Base-by-base conservation (phyloP, 2,797 vertebrate species). In the Ibycter americanus region DNA sequence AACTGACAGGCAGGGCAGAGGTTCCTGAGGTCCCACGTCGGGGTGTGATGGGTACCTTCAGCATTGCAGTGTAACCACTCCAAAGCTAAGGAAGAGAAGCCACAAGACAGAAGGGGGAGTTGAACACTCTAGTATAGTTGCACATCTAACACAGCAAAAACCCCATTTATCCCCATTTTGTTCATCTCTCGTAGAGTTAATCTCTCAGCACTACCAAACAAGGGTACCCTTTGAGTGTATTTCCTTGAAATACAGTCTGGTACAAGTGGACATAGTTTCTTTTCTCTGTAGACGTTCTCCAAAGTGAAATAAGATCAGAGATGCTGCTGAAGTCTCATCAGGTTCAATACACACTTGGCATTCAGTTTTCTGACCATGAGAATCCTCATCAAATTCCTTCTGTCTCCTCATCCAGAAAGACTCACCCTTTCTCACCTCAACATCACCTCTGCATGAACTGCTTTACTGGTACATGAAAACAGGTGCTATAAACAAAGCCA, bases 61-160 rank as follows among this genome's bases (percentile, higher is more conserved):
- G 31, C 27, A 19, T 7, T 70, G 34, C 56, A 56, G 16, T 7
- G 5, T 34, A 49, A 56, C 36, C 34, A 40, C 58, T 71, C 31
- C 47, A 56, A 31, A 87, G 36, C 58, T 63, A 42, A 71, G 63
- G 68, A 71, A 26, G 13, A 79, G 62, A 82, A 89, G 20, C 42
- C 52, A 63, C 55, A 36, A 29, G 34, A 19, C 0, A 1, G 44
- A 54, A 58, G 7, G 4, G 7, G 46, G 22, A 66, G 29, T 29
- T 65, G 14, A n/a, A 58, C 23, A 9, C 42, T 63, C 32, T 31
- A 5, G 19, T 40, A n/a, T 38, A 68, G 44, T 61, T 82, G 66
- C 44, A 52, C 23, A 52, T 27, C 26, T 31, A 62, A 58, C 31
- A 14, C 0, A 1, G 12, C 1, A 1, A 61, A 62, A 55, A 6